Evolutionary conservation across 2,113 vertebrate species (phyloP), one percentile per base, ranked within the genome.

Genomic region (Cyanoderma ruficeps): DNA sequence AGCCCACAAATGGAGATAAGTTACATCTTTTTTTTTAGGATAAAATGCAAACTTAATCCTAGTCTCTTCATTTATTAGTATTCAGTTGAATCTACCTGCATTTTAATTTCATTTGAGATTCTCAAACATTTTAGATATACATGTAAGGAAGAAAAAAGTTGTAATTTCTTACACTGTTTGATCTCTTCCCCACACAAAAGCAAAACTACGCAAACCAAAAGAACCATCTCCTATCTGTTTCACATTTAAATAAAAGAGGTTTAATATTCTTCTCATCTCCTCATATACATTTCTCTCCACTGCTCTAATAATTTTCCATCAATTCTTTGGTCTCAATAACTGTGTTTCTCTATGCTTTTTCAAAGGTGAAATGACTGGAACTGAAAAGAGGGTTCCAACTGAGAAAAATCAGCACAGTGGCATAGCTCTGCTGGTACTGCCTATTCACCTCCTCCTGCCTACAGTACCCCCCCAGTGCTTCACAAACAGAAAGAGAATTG

Each of bases 1-100:
- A 16, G 2, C 7, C 16, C 30, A 23, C 18, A 83, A 37, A 17
- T 72, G 10, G 7, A 64, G 81, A 19, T 17, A 3, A 0, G 0
- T 30, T 27, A 16, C 6, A 25, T 18, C 9, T 91, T 68, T 59
- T 17, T 17, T 21, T 75, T 79, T 15, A 63, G 22, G 19, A 49
- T 6, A 44, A 81, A 86, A 64, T 11, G n/a, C 8, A 19, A 15
- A 7, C 8, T 49, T 75, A 28, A 4, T 15, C n/a, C 22, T 68
- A 10, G 11, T 68, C 2, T 46, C 22, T 56, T 41, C 0, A 1
- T 47, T 86, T 70, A 21, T 37, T 60, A 55, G 6, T 6, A 42
- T 60, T 63, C 35, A 35, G 39, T 33, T 52, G 7, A 64, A 69
- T 49, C 27, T 72, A 33, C 3, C 10, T 42, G 12, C 13, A 59